These are phyloP conservation scores for Rhinoderma darwinii DNA, from an alignment of 2,113 vertebrate species.

Conservation along the genomic window DNA sequence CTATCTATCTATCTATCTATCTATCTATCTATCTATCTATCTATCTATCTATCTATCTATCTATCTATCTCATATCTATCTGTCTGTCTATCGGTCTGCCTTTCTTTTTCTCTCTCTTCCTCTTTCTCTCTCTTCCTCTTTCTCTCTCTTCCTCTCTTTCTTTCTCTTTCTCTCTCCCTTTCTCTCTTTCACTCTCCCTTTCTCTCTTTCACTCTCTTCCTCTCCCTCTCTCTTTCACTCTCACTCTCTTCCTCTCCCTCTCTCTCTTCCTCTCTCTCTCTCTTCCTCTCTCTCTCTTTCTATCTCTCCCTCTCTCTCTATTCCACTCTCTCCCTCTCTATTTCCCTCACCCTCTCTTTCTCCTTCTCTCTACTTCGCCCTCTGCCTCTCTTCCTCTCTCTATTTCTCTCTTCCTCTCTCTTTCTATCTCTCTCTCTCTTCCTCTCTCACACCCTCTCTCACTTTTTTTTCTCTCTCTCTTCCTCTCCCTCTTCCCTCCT, in stretches of 20 bases:
- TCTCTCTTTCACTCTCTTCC: no score
- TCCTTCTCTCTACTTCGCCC: no score
- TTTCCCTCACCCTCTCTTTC: no score
- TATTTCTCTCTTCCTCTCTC: not conserved
- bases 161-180: no score
- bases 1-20: not conserved
- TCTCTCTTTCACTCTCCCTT: not conserved
- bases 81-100: not conserved
- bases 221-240: not conserved
- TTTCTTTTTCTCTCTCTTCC: no score
- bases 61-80: not conserved
- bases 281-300: not conserved
- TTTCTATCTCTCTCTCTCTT: no score
- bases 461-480: not conserved
- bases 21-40: not conserved
- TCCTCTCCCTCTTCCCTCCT: not conserved
- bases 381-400: not conserved
- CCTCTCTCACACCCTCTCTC: no score
- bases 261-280: no score
- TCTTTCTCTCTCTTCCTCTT: no score
- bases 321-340: not conserved
- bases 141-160: no score
- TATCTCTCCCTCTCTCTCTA: not conserved
- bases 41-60: not conserved
- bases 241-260: not conserved